Percentiles rank a stretch among this genome's conserved stretches.
Evolutionary conservation across 2,888 invertebrate species (phyloP).

Genomic region (Polyploca ridens): DNA sequence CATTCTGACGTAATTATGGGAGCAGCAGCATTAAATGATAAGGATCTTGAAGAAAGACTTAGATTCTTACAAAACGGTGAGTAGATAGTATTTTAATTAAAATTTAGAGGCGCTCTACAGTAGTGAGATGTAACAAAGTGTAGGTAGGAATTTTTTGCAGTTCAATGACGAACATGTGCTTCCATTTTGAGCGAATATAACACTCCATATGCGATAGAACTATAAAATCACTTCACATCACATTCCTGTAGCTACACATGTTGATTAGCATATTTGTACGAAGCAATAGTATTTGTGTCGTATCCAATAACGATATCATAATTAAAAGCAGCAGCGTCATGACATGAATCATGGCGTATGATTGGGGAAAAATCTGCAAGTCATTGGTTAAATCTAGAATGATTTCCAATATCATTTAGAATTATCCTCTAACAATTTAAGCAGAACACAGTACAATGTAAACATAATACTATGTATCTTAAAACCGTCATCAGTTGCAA

Average conservation of each 20-base stretch:
- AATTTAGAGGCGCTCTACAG: background rate
- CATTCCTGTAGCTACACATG: background rate
- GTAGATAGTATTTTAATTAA: conserved; percentile 14
- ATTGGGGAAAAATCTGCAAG: background rate
- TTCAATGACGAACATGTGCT: background rate
- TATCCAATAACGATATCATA: background rate
- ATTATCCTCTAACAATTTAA: background rate
- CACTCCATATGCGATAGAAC: background rate
- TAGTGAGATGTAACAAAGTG: background rate
- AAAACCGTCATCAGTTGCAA: background rate
- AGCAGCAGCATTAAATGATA: conserved; percentile 89
- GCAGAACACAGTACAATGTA: background rate
- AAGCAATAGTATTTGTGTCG: background rate
- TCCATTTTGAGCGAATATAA: background rate
- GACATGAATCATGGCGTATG: background rate
- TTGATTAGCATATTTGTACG: background rate
- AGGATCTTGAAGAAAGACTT: conserved; percentile 88
- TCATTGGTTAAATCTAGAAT: background rate
- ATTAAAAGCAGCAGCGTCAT: background rate
- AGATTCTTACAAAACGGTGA: conserved; percentile 95
- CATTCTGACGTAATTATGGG: conserved; percentile 99
- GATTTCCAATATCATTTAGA: background rate
- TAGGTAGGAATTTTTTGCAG: background rate
- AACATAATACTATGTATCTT: background rate
- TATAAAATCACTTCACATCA: background rate